Evolutionary conservation across 2,888 invertebrate species (phyloP).

Genomic region (Campoletis raptor): DNA sequence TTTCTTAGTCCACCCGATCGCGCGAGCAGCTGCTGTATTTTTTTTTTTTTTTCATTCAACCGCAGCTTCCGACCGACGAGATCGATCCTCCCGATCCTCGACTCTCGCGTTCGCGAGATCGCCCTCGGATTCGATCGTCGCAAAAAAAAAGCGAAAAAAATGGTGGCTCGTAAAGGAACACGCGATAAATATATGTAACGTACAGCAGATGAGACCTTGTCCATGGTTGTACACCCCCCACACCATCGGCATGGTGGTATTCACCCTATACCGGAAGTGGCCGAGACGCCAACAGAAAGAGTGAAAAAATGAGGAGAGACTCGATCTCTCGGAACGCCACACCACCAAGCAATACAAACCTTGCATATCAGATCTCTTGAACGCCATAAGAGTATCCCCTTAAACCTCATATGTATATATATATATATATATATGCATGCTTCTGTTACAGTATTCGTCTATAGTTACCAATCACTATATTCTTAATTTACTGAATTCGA

Average conservation of each 20-base stretch:
- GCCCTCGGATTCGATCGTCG: conserved; percentile 51
- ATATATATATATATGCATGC: background rate
- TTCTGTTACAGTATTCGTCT: background rate
- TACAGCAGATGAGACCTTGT: conserved; percentile 17
- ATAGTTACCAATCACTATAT: background rate
- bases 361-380: conserved; percentile 57
- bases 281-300: conserved; percentile 72
- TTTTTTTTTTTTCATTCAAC: conserved; percentile 38
- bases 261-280: conserved; percentile 77
- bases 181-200: conserved; percentile 51
- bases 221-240: conserved; percentile 20
- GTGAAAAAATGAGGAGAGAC: conserved; percentile 65
- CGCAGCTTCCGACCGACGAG: conserved; percentile 67
- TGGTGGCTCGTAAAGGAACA: conserved; percentile 43
- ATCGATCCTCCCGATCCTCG: conserved; percentile 46
- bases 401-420: background rate
- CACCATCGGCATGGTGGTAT: conserved; percentile 40
- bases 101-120: conserved; percentile 45
- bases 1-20: conserved; percentile 37
- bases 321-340: conserved; percentile 78
- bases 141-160: conserved; percentile 43
- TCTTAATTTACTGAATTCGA: background rate
- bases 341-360: conserved; percentile 54
- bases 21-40: conserved; percentile 49
- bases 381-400: conserved; percentile 13